Evolutionary conservation across 2,113 vertebrate genomes (phyloP), one percentile per base, ranked within the genome.

Genomic region (Saguinus midas): DNA sequence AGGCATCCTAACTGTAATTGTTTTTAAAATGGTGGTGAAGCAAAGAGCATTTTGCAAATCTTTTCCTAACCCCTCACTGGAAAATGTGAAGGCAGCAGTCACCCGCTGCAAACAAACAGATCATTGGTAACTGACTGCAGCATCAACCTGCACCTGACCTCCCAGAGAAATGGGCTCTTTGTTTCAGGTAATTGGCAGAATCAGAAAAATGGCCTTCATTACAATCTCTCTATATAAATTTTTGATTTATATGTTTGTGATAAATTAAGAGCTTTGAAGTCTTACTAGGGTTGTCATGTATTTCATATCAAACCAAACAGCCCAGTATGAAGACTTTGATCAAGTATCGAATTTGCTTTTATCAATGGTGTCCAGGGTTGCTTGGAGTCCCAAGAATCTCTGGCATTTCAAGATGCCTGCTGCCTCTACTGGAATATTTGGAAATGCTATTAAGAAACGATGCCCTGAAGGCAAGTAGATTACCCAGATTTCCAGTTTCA

Each of bases 21-120:
- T 93, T 90, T 95, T 70, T 95, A 92, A 97, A 94, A 89, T 95
- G 82, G 95, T 1, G 13, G 68, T 86, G 79, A 91, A 91, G 86
- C 90, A 95, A 75, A 84, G 75, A 90, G 45, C 76, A 81, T 81
- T 97, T 95, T 92, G 72, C 64, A 94, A 57, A 95, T 94, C 91
- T 97, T 93, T 93, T 81, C 50, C 88, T 84, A 76, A 89, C 70
- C 87, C 83, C 91, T 52, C 76, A 73, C 87, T 86, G 87, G 93
- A 94, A 92, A 95, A 92, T 80, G 80, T 78, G 80, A 90, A 83
- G 61, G 50, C 75, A 58, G 43, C 50, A 48, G 52, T 91, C 55
- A 75, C 17, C 61, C 0, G 0, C 68, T 66, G 18, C 70, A 70
- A 70, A 68, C 16, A 75, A 27, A 87, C n/a, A 66, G 4, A 91